Conservation (phyloP, 53 echinoderm and acorn worm genomes). For the Zoroaster sp. region DNA sequence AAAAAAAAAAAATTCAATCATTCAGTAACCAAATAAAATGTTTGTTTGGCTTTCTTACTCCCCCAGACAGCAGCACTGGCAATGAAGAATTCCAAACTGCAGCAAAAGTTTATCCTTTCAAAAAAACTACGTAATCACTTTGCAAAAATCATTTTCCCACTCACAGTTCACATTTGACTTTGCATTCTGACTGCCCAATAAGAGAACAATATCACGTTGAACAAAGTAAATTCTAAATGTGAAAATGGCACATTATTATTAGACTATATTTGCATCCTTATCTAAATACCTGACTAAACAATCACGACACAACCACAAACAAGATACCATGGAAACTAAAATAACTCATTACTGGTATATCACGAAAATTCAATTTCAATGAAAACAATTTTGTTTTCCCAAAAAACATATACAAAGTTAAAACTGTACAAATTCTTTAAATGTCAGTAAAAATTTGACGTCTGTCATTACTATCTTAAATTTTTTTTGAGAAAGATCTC, state of each 20-base stretch:
- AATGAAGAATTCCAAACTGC: neutral
- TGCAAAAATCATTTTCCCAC: neutral
- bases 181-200: neutral
- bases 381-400: neutral
- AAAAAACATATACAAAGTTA: conserved; percentile 42
- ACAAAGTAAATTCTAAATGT: neutral
- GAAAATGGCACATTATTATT: neutral
- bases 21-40: neutral
- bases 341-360: neutral
- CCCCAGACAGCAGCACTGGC: neutral
- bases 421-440: conserved; percentile 49
- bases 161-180: neutral
- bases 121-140: neutral
- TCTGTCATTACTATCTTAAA: neutral
- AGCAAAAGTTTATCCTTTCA: neutral
- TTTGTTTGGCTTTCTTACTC: neutral
- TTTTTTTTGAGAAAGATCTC: neutral
- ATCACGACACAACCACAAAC: neutral
- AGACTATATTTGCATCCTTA: neutral
- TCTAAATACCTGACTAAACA: neutral
- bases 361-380: neutral
- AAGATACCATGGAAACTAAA: neutral
- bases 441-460: conserved; percentile 36
- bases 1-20: neutral
- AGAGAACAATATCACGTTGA: too few species aligned